Percentiles rank a stretch among this genome's conserved stretches.
phyloP scores from a whole-genome alignment of 2,888 invertebrate genomes.

The Argyra leucocephala region DNA sequence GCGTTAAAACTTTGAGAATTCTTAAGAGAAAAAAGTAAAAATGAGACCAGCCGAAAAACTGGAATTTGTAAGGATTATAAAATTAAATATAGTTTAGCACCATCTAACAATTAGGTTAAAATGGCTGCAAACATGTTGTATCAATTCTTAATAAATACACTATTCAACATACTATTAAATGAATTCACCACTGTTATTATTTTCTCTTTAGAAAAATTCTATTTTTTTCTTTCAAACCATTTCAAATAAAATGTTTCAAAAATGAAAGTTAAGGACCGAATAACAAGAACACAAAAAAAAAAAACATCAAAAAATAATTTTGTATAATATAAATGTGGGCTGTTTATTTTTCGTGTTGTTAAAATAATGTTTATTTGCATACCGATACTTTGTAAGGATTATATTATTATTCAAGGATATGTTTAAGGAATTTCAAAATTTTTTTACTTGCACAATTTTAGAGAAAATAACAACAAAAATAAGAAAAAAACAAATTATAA shows the following conservation, averaged over 20 bases:
- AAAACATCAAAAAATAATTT: neutral
- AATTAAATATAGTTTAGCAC: no score
- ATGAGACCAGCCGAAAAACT: no score
- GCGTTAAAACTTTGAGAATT: no score
- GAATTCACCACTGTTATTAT: no score
- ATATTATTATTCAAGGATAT: neutral
- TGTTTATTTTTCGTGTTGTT: neutral
- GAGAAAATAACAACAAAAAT: neutral
- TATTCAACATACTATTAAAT: no score
- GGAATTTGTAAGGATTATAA: no score
- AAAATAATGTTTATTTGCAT: neutral
- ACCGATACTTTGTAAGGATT: neutral
- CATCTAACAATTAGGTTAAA: no score
- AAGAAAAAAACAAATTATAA: neutral
- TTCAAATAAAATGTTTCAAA: neutral
- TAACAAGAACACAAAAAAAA: neutral
- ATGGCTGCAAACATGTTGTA: no score
- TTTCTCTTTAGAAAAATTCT: no score
- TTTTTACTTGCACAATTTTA: neutral
- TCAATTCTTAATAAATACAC: no score
- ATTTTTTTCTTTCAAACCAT: no score
- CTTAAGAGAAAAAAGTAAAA: no score
- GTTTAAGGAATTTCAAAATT: neutral
- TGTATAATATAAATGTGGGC: neutral
- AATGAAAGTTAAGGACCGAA: neutral